Conservation (phyloP, 2,888 invertebrate species). For the Pardosa pseudoannulata region DNA sequence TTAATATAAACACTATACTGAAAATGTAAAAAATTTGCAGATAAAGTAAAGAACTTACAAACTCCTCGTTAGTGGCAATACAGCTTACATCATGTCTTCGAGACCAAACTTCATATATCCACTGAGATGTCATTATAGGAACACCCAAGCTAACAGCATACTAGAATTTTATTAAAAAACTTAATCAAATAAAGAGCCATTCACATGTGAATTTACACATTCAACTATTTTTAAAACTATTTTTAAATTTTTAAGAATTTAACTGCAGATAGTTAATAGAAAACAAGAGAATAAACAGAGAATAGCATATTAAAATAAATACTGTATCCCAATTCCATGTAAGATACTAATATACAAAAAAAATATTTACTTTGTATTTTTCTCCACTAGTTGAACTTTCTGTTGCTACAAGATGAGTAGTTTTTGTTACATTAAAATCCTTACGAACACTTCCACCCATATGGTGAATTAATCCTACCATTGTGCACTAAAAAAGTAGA, state of each 20-base stretch:
- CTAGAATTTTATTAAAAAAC: no score
- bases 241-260: no score
- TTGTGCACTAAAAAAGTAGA: constrained; percentile 84
- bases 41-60: constrained; percentile 78
- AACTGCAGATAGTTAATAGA: no score
- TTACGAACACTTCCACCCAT: constrained; percentile 97
- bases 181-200: no score
- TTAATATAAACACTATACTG: no score
- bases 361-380: constrained; percentile 84
- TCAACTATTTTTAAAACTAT: no score
- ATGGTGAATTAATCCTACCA: constrained; percentile 93
- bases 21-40: no score
- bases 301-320: no score
- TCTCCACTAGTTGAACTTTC: constrained; percentile 90
- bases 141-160: constrained; percentile 93
- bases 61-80: constrained; percentile 84
- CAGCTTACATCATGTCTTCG: constrained; percentile 82
- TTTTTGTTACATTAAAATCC: constrained; percentile 88
- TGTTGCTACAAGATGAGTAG: constrained; percentile 95
- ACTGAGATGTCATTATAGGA: constrained; percentile 90
- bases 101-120: constrained; percentile 93
- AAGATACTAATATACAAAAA: no score
- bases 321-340: no score
- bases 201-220: no score
- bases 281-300: no score